Conservation (phyloP, 2,888 invertebrate species). For the Lepidochitona cinerea region DNA sequence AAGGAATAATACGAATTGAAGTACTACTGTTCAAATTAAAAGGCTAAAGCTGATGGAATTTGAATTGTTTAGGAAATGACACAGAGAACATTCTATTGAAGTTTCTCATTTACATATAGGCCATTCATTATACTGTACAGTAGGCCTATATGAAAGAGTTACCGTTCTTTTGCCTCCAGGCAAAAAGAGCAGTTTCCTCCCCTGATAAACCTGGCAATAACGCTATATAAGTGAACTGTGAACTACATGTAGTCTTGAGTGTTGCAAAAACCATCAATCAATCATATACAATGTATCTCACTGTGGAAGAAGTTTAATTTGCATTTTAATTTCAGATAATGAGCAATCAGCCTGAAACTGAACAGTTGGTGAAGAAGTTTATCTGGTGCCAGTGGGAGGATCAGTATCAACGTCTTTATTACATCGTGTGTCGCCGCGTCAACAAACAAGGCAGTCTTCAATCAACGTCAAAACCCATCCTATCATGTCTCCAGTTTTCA, state of each 20-base stretch:
- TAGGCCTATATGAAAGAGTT: no score
- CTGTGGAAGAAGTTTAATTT: background rate
- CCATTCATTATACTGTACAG: no score
- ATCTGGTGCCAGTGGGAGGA: slow-evolving; percentile 65
- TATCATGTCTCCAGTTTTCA: slow-evolving; percentile 56
- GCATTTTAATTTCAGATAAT: slow-evolving; percentile 47
- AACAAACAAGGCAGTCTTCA: slow-evolving; percentile 18
- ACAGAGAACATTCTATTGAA: no score
- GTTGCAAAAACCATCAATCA: background rate
- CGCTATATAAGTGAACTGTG: no score
- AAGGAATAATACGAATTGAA: no score
- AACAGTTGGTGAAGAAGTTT: slow-evolving; percentile 58
- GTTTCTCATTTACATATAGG: no score
- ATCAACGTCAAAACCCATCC: slow-evolving; percentile 19
- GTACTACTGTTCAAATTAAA: no score
- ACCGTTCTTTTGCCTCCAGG: no score
- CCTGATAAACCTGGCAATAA: no score
- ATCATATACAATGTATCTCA: background rate
- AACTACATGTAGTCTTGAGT: background rate
- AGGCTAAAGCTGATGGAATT: no score
- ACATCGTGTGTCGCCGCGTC: slow-evolving; percentile 44
- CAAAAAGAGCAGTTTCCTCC: no score
- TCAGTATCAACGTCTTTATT: slow-evolving; percentile 53
- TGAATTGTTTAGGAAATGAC: background rate
- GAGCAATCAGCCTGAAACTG: slow-evolving; percentile 61